Evolutionary conservation across 2,888 invertebrate species (phyloP), one percentile per base, ranked within the genome.

Genomic region (Sclerodermus sp.): DNA sequence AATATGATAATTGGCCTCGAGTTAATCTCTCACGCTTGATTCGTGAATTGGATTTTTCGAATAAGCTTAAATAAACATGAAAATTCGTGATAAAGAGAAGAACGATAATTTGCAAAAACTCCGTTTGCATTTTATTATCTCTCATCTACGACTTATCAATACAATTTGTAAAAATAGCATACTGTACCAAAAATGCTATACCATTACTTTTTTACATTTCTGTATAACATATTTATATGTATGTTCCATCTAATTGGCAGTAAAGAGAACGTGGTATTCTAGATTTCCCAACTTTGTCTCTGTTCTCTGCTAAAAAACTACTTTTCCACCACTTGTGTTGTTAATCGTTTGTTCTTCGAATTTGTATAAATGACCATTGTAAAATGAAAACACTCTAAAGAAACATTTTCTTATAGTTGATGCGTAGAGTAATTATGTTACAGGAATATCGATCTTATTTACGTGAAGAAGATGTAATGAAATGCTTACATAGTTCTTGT

Each of bases 131-230:
- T 67, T 68, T 65, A 67, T 71, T 67, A 62, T 66, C 58, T 64
- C 66, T 69, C 59, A 60, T 53, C 67, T 73, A 70, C 66, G 62
- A 64, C 66, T 73, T 73, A 71, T 68, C 61, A 66, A 64, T 75
- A 76, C 71, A 74, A 67, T 73, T 74, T 76, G 74, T 74, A 76
- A 75, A 76, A 75, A 75, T 76, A 76, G 70, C 63, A 74, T 73
- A 74, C 72, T 67, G 74, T 76, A 74, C 71, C 72, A 73, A 74
- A 67, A 73, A 67, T 67, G 66, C 54, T 64, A 63, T 50, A 61
- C 57, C 57, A 58, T 55, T 63, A 63, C 58, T 61, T 58, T 58
- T 61, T 58, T 54, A 62, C 55, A 58, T 54, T 59, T 53, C 50
- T 54, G 54, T 62, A 62, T 60, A 18, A 53, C 55, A 57, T 55